A percentile compares a stretch with the other conserved stretches of the same genome.
phyloP scores from a whole-genome alignment of 2,888 invertebrate species.

The Polia nebulosa region DNA sequence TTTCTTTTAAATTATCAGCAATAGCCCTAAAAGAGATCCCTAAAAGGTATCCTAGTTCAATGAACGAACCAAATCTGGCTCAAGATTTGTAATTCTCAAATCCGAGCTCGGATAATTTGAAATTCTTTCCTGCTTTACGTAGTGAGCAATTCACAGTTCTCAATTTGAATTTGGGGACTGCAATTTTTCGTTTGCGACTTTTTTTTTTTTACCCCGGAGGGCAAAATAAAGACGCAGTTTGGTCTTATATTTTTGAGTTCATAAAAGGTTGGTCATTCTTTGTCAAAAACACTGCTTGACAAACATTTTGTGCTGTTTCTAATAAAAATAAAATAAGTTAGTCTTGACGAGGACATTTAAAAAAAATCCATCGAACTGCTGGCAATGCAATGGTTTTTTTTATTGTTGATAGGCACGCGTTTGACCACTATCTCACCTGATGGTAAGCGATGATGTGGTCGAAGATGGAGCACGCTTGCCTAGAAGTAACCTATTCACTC shows the following conservation, averaged over 20 bases:
- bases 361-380: too few relatives aligned
- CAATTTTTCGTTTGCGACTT: slow-evolving; percentile 3
- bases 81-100: slow-evolving; percentile 81
- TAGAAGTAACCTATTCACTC: too few relatives aligned
- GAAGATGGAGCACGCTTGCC: too few relatives aligned
- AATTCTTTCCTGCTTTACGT: slow-evolving; percentile 45
- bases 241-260: too few relatives aligned
- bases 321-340: too few relatives aligned
- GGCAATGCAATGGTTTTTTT: too few relatives aligned
- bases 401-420: too few relatives aligned
- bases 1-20: not conserved
- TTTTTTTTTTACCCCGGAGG: not conserved
- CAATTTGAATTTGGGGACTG: slow-evolving; percentile 37
- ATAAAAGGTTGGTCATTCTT: too few relatives aligned
- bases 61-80: slow-evolving; percentile 69
- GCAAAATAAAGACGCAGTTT: not conserved
- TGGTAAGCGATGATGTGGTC: too few relatives aligned
- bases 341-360: too few relatives aligned
- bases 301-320: not conserved
- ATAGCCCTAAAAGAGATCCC: not conserved
- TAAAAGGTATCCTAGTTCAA: slow-evolving; percentile 69
- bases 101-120: slow-evolving; percentile 63
- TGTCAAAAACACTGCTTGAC: not conserved
- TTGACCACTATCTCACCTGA: too few relatives aligned
- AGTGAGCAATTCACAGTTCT: slow-evolving; percentile 41